Evolutionary conservation across 2,797 vertebrate species (phyloP).

Genomic region (Lophius americanus): DNA sequence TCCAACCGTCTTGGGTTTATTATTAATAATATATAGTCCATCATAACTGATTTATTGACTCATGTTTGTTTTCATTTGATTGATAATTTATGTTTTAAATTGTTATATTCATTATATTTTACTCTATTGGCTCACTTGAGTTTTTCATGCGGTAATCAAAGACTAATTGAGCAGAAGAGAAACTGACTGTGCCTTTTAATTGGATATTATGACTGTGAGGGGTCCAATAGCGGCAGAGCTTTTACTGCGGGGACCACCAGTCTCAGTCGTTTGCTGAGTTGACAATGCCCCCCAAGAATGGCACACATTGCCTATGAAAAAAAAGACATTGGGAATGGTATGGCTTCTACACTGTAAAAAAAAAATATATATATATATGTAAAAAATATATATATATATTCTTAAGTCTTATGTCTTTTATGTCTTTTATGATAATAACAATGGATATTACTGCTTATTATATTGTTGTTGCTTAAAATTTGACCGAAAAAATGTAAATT

Average conservation of each 20-base stretch:
- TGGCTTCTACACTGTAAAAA: no score
- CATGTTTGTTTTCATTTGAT: background rate
- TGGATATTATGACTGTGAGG: background rate
- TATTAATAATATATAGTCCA: no score
- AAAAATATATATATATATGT: no score
- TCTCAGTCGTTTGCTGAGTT: constrained; percentile 48
- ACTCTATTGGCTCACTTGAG: no score
- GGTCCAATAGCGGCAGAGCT: constrained; percentile 11
- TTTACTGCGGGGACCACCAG: constrained; percentile 48
- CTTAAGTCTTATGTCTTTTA: no score
- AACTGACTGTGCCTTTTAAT: background rate
- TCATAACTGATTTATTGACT: background rate
- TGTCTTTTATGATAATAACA: no score
- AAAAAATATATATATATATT: no score
- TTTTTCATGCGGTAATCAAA: background rate
- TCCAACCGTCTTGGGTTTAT: no score
- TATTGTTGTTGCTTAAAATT: no score
- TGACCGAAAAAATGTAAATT: no score
- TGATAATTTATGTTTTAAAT: background rate
- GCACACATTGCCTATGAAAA: constrained; percentile 42
- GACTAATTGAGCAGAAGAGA: background rate
- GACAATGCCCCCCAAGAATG: constrained; percentile 37
- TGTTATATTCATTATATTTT: background rate
- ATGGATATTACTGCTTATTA: no score
- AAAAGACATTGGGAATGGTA: constrained; percentile 40